A percentile compares a stretch with the other conserved stretches of the same genome.
phyloP scores from a whole-genome alignment of 2,888 invertebrate species.

The Terebella lapidaria region DNA sequence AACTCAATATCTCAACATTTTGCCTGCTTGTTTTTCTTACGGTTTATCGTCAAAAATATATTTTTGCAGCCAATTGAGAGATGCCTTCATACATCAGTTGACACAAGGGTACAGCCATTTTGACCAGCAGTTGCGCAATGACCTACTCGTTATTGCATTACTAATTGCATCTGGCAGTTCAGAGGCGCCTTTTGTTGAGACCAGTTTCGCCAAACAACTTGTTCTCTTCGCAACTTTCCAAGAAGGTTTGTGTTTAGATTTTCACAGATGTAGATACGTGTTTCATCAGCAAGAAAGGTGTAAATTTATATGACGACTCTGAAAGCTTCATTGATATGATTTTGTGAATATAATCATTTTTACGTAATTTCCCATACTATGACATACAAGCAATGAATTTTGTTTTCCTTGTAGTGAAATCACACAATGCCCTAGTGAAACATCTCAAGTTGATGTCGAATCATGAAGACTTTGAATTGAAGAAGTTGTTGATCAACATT shows the following conservation, averaged over 20 bases:
- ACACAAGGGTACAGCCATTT: constrained; percentile 51
- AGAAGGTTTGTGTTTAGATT: constrained; percentile 44
- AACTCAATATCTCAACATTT: too few relatives aligned
- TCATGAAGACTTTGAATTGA: constrained; percentile 54
- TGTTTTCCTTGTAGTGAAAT: constrained; percentile 46
- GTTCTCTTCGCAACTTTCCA: constrained; percentile 51
- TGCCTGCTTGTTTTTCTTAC: too few relatives aligned
- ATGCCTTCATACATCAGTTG: constrained; percentile 50
- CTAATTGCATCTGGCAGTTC: constrained; percentile 39
- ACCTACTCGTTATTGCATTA: constrained; percentile 46
- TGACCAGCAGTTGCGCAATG: constrained; percentile 52
- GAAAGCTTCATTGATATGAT: background rate
- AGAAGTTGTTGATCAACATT: constrained; percentile 50
- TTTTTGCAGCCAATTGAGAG: constrained; percentile 43
- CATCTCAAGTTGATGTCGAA: constrained; percentile 46
- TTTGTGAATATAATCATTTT: background rate
- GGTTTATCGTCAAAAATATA: too few relatives aligned
- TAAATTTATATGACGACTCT: background rate
- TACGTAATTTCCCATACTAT: too few relatives aligned
- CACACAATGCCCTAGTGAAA: constrained; percentile 48
- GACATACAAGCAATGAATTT: too few relatives aligned
- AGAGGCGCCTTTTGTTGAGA: constrained; percentile 50
- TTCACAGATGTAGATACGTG: background rate
- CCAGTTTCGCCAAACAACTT: constrained; percentile 51
- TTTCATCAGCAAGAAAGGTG: background rate